phyloP scores from a whole-genome alignment of 2,888 invertebrate genomes.

The Caenorhabditis parvicauda region DNA sequence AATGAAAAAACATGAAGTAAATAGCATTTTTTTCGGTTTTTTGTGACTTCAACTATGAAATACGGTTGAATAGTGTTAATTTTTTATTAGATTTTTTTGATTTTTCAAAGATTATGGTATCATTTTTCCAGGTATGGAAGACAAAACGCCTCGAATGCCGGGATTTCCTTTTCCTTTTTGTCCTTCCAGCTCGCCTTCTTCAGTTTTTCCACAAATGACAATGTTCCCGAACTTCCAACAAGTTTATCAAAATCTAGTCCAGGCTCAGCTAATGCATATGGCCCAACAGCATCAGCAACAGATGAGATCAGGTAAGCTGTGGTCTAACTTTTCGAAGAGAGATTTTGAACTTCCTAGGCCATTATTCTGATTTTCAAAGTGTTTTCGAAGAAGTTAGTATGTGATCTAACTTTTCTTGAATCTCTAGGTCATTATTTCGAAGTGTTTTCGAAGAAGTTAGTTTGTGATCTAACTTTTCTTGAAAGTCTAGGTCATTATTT shows the following conservation, averaged over 20 bases:
- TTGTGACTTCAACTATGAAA: too few relatives aligned
- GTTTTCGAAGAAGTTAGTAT: too few relatives aligned
- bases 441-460: too few relatives aligned
- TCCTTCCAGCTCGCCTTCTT: slow-evolving; percentile 25
- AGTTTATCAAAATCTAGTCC: slow-evolving; percentile 21
- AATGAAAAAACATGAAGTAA: not conserved
- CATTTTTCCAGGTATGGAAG: slow-evolving; percentile 24
- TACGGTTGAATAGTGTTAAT: not conserved
- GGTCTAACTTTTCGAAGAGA: too few relatives aligned
- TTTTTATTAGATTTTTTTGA: not conserved
- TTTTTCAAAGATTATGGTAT: not conserved
- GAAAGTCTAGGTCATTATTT: too few relatives aligned
- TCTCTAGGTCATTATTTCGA: too few relatives aligned
- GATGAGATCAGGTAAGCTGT: too few relatives aligned
- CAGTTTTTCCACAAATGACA: slow-evolving; percentile 30
- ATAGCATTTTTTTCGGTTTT: slow-evolving; percentile 2
- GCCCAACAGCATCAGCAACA: slow-evolving; percentile 9
- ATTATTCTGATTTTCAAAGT: too few relatives aligned
- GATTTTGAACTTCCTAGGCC: too few relatives aligned
- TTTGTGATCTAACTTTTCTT: too few relatives aligned
- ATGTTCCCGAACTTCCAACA: slow-evolving; percentile 16
- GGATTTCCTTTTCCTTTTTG: slow-evolving; percentile 21
- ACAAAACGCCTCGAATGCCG: slow-evolving; percentile 28
- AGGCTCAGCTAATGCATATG: slow-evolving; percentile 25
- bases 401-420: too few relatives aligned